Evolutionary conservation across 2,113 vertebrate genomes (phyloP), one percentile per base, ranked within the genome.

Genomic region (Syngnathus floridae): DNA sequence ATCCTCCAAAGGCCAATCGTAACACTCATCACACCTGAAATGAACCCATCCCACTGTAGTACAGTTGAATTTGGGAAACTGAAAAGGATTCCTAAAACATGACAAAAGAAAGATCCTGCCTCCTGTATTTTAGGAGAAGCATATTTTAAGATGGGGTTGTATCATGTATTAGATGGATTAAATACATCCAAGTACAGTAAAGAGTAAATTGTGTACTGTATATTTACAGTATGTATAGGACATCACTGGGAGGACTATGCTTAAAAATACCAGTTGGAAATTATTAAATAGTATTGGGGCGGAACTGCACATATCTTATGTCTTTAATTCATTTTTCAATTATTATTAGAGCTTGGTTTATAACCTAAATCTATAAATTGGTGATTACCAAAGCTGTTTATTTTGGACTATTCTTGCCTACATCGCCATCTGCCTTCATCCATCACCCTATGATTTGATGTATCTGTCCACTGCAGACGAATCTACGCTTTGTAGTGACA

Each of bases 401-500:
- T 22, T 66, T 62, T 45, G 49, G 67, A 43, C 74, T 35, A 21
- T 51, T 65, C 73, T 66, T 41, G 43, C 72, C 49, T 55, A 67
- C 38, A 71, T 61, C 68, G 45, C 70, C 51, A 12, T 16, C 36
- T 67, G 64, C 60, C 60, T 67, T 46, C 67, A 56, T 78, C 74
- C 66, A 8, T 45, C 26, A 57, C 52, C 40, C 45, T 64, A 79
- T 77, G 78, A 72, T 81, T 64, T 68, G 78, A 83, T 82, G 74
- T 51, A 43, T 82, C 67, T 56, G 74, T 67, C 68, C 49, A 35
- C 60, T 35, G 63, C 73, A 19, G 55, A 78, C 82, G 80, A 88
- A 88, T 84, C 22, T 54, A 61, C 72, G 69, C 71, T 84, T 87
- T 86, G 79, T 86, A 45, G 62, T 7, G 64, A 82, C 69, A 72